Conservation (phyloP, 2,113 vertebrate species). For the Cygnus atratus region DNA sequence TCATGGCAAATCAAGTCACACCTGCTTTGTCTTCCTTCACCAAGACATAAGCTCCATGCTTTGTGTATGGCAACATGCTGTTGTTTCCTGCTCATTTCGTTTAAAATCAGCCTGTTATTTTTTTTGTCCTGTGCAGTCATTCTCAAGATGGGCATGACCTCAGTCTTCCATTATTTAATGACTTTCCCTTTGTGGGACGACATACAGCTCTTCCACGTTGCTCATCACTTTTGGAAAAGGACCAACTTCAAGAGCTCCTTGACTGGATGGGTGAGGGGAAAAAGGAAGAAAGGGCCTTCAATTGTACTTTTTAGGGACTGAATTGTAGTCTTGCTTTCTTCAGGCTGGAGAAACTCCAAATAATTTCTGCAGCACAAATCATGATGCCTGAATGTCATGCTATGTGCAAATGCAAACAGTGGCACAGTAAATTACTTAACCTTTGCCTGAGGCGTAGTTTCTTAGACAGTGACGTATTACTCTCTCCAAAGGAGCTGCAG, state of each 20-base stretch:
- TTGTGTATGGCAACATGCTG: not conserved
- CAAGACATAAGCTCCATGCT: not conserved
- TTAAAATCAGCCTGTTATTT: conserved; percentile 8
- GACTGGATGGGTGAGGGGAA: not conserved
- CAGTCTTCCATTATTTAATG: conserved; percentile 33
- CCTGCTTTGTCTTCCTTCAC: not conserved
- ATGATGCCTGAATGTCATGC: not conserved
- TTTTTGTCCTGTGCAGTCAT: conserved; percentile 40
- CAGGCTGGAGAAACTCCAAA: not conserved
- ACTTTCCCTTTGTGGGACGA: conserved; percentile 29
- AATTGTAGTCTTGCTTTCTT: not conserved
- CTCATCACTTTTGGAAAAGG: conserved; percentile 35
- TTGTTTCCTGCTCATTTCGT: not conserved
- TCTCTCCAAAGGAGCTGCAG: too few relatives aligned
- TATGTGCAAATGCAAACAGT: not conserved
- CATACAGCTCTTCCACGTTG: conserved; percentile 38
- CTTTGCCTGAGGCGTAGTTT: not conserved
- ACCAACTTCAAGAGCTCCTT: conserved; percentile 31
- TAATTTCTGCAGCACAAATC: not conserved
- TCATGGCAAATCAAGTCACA: not conserved
- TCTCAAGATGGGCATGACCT: conserved; percentile 29
- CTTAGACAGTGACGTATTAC: too few relatives aligned
- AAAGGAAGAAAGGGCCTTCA: not conserved
- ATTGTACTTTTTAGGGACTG: not conserved
- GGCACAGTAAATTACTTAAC: not conserved